Evolutionary conservation across 2,797 vertebrate species (phyloP), one percentile per base, ranked within the genome.

Genomic region (Enteromius afrohamiltoni): DNA sequence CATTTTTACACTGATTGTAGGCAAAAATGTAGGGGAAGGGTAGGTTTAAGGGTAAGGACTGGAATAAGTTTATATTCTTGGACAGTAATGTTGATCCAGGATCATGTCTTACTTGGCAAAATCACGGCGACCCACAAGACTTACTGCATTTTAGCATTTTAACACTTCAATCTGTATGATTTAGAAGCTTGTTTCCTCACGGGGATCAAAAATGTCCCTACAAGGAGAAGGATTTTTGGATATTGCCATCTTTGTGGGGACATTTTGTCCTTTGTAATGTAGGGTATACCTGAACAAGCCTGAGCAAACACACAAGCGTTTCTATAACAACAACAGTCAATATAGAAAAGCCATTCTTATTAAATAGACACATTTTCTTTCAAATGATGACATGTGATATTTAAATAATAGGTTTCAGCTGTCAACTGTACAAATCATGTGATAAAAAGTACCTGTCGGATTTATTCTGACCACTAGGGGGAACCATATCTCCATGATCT

Each of bases 391-490:
- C 49, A 74, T 0, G 3, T 0, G 14, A 29, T 8, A 31, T 73
- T 19, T 21, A 31, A 10, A 51, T 34, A 51, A 13, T 31, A 10
- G 9, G 2, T 73, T 34, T 21, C 10, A 49, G 6, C 17, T 31
- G 47, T 73, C 19, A 31, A 51, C 26, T 21, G 8, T 49, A 73
- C 8, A 49, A 49, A 6, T 16, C 47, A 26, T 29, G 45, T 49
- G 8, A 31, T 49, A 31, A 71, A 69, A 71, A 49, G 40, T 26
- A 26, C 40, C 37, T 23, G 71, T 55, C 40, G 5, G 40, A 45
- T 67, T 68, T 45, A 37, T 69, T 68, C 11, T 26, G 16, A 19
- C 86, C 90, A 90, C 86, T 89, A 90, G 90, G 85, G 83, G 87
- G 89, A 86, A 80, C 84, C 85, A 83, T 67, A 26, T 85, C 88